Conservation (phyloP, 1,140 invertebrate genomes). For the Nephila pilipes region DNA sequence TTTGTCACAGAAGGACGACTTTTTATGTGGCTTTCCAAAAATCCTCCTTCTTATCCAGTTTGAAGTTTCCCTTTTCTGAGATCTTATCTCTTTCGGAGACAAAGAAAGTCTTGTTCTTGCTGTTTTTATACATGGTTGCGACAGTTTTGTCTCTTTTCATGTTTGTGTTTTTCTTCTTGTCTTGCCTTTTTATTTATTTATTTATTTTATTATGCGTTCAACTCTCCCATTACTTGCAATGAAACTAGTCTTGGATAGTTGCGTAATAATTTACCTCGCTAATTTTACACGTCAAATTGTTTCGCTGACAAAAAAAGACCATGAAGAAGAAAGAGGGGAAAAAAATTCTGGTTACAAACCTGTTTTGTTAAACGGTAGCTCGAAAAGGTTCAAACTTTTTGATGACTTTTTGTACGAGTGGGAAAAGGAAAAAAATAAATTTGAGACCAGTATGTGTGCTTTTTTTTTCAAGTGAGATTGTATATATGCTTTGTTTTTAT, state of each 20-base stretch:
- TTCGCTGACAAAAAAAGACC: not conserved
- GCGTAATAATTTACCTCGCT: constrained; percentile 26
- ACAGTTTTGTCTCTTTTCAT: constrained; percentile 25
- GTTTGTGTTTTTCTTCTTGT: not conserved
- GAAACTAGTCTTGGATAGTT: not conserved
- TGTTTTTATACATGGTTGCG: not conserved
- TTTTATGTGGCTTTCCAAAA: not conserved
- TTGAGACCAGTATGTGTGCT: too few species aligned
- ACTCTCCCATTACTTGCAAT: not conserved
- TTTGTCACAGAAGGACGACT: not conserved
- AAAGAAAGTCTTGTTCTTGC: constrained; percentile 10
- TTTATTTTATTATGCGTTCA: not conserved
- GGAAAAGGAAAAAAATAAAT: too few species aligned
- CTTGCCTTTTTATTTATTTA: not conserved
- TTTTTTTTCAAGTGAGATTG: too few species aligned
- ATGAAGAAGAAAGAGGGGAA: too few species aligned
- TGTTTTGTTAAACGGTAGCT: too few species aligned
- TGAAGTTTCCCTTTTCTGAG: constrained; percentile 9
- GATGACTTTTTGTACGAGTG: too few species aligned
- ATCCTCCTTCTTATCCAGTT: constrained; percentile 4
- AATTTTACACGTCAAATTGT: constrained; percentile 35
- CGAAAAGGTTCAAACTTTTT: too few species aligned
- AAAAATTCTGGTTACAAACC: too few species aligned
- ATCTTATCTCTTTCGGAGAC: constrained; percentile 2
- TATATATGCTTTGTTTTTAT: too few species aligned